Conservation (phyloP, 1,140 invertebrate genomes). For the Cyclina sinensis region DNA sequence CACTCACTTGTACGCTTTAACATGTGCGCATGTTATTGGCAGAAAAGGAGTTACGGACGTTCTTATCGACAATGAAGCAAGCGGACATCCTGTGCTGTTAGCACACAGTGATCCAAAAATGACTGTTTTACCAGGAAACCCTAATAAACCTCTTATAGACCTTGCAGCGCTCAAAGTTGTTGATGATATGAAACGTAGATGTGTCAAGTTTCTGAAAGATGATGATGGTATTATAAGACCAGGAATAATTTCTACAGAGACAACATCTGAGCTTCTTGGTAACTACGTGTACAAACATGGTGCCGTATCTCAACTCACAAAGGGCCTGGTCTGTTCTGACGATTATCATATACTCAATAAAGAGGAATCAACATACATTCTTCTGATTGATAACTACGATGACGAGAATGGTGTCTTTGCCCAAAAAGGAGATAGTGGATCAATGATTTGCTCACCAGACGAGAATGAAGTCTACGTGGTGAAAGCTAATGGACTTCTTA, state of each 20-base stretch:
- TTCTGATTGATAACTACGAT: too few relatives aligned
- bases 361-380: too few relatives aligned
- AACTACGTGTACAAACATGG: background rate
- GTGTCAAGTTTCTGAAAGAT: background rate
- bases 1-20: background rate
- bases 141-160: background rate
- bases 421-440: background rate
- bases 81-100: background rate
- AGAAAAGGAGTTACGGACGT: background rate
- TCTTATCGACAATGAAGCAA: background rate
- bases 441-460: background rate
- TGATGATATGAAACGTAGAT: background rate
- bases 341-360: background rate
- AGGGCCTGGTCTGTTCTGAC: background rate
- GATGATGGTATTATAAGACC: background rate
- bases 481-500: too few relatives aligned
- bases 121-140: background rate
- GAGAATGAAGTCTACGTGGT: too few relatives aligned
- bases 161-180: background rate
- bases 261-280: background rate
- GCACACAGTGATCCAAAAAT: background rate
- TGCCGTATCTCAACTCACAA: background rate
- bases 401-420: background rate
- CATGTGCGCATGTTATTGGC: slow-evolving; percentile 19
- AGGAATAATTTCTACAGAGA: background rate